Evolutionary conservation across 1,140 invertebrate genomes (phyloP), one percentile per base, ranked within the genome.

Genomic region (Saccostrea cuccullata): DNA sequence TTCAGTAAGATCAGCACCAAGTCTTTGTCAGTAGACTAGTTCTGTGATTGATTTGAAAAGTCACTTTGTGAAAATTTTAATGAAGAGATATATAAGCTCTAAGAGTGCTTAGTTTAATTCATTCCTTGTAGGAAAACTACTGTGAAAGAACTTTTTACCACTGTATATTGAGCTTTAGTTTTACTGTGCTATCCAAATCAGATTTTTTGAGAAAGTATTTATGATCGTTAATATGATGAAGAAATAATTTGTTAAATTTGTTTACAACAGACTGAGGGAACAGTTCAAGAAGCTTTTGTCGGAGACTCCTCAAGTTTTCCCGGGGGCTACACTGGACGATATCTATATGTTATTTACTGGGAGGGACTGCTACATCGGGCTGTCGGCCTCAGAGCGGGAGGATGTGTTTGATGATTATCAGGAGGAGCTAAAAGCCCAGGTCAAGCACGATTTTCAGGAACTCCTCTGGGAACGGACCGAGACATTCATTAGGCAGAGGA

Each of bases 361-460:
- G 0, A 96, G 98, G 55, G 98, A 99, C 94, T 99, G 98, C 93
- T 99, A 98, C 94, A 98, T 98, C 91, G 97, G 97, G 0, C 96
- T 99, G 36, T 97, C 97, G 0, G 98, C 98, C 93, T 96, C 97
- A 82, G 98, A 99, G 94, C 97, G 98, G 93, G 97, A 98, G 93
- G 96, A 98, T 92, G 98, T 99, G 92, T 99, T 99, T 95, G 98
- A 99, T 91, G 97, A 97, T 88, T 98, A 99, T 95, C 98, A 99
- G 95, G 96, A 97, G 91, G 97, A 98, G 94, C 97, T 99, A 84
- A 97, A 98, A 93, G 97, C 98, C 92, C 97, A 97, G 93, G 98
- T 98, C 55, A 98, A 98, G 94, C 97, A 97, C 90, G 98, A 99
- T 95, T 98, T 99, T 94, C 95, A 98, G 96, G 98, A 99, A 96